Conservation (phyloP, 2,888 invertebrate genomes). For the Perizoma flavofasciatum region DNA sequence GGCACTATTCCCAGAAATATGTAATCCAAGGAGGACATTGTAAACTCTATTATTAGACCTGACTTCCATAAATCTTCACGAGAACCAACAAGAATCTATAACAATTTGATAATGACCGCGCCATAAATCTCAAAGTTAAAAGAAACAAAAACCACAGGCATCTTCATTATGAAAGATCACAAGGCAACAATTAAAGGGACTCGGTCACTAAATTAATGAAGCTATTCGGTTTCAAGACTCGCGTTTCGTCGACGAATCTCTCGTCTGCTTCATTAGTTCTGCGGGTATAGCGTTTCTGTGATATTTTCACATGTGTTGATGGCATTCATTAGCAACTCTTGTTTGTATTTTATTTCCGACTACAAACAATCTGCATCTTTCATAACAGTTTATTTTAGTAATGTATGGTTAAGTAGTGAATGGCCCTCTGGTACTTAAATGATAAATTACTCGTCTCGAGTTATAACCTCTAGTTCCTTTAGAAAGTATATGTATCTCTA, state of each 20-base stretch:
- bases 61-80: conserved; percentile 30
- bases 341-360: conserved; percentile 34
- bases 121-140: conserved; percentile 36
- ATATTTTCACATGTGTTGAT: conserved; percentile 41
- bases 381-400: conserved; percentile 24
- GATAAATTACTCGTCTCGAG: no score
- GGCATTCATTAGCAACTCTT: conserved; percentile 50
- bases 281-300: conserved; percentile 50
- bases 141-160: conserved; percentile 37
- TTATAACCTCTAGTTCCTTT: no score
- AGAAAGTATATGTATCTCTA: no score
- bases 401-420: conserved; percentile 1
- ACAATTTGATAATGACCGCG: conserved; percentile 31
- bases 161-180: conserved; percentile 51
- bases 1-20: no score
- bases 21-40: no score
- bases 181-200: conserved; percentile 47
- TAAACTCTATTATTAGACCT: neutral
- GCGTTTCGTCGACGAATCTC: conserved; percentile 50
- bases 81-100: conserved; percentile 21
- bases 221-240: conserved; percentile 61
- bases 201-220: conserved; percentile 61
- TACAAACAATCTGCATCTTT: conserved; percentile 29
- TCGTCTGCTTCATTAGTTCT: conserved; percentile 55
- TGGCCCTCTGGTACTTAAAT: no score